These are phyloP conservation scores for Drosophila baimaii DNA, from an alignment of 1,140 invertebrate genomes.

Conservation along the genomic window DNA sequence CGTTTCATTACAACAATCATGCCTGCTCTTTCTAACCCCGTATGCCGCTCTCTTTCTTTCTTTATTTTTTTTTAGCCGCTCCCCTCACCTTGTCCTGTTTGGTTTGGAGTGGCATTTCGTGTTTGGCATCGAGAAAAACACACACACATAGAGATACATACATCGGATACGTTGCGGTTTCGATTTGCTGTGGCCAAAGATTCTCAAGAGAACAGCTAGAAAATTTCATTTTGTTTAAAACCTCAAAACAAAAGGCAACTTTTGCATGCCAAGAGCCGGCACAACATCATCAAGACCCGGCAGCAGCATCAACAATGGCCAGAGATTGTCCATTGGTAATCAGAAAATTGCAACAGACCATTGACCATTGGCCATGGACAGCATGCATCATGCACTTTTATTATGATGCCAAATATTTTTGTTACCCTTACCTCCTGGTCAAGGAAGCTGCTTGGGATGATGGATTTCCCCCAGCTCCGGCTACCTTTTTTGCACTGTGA, in stretches of 20 bases:
- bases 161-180: slow-evolving; percentile 57
- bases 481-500: slow-evolving; percentile 59
- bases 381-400: slow-evolving; percentile 67
- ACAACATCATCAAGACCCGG: slow-evolving; percentile 3
- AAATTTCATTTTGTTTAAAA: slow-evolving; percentile 74
- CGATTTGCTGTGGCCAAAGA: slow-evolving; percentile 66
- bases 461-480: slow-evolving; percentile 41
- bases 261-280: slow-evolving; percentile 39
- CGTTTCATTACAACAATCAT: slow-evolving; percentile 81
- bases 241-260: slow-evolving; percentile 67
- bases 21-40: slow-evolving; percentile 26
- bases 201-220: slow-evolving; percentile 66
- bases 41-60: slow-evolving; percentile 11
- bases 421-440: slow-evolving; percentile 9
- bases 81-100: background rate
- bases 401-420: slow-evolving; percentile 80
- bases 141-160: slow-evolving; percentile 8
- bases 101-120: slow-evolving; percentile 25
- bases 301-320: slow-evolving; percentile 25
- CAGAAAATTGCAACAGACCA: slow-evolving; percentile 69
- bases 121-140: slow-evolving; percentile 27
- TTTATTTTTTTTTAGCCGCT: slow-evolving; percentile 12
- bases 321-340: slow-evolving; percentile 58
- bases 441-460: slow-evolving; percentile 35
- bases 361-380: slow-evolving; percentile 29